Evolutionary conservation across 2,888 invertebrate genomes (phyloP).

Genomic region (Eueremaeus valkanovi): DNA sequence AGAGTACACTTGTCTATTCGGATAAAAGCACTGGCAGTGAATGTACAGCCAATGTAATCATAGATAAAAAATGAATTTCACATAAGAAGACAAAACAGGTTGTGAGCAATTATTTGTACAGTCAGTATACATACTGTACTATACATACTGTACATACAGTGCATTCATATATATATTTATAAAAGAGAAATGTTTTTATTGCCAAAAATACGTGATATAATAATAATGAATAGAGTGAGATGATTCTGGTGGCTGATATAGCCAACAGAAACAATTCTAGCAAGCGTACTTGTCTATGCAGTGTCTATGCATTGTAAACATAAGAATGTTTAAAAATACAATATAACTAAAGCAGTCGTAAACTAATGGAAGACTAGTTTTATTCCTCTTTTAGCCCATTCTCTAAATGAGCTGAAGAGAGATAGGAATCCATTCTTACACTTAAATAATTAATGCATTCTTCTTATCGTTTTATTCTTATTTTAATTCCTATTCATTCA

Average conservation of each 20-base stretch:
- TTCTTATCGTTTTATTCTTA: neutral
- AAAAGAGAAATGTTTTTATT: constrained; percentile 1
- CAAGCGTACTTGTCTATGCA: neutral
- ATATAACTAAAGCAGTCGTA: neutral
- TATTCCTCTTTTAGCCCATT: neutral
- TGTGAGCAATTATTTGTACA: constrained; percentile 13
- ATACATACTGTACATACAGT: no score
- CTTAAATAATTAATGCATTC: neutral
- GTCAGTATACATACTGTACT: no score
- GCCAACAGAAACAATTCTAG: neutral
- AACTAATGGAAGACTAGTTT: neutral
- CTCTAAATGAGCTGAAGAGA: neutral
- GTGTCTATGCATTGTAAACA: neutral
- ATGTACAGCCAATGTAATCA: neutral
- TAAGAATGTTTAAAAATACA: neutral
- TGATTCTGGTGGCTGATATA: neutral
- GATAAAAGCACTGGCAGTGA: neutral
- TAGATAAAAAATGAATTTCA: neutral
- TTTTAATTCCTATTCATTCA: neutral
- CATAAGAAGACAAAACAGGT: constrained; percentile 20
- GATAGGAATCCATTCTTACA: neutral
- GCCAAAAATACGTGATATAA: constrained; percentile 13
- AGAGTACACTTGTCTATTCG: no score
- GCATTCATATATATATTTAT: neutral
- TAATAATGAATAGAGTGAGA: neutral